A percentile compares a stretch with the other conserved stretches of the same genome.
These are phyloP conservation scores for Drosophila nr. medialis DNA, from an alignment of 2,888 invertebrate species.

Conservation along the genomic window DNA sequence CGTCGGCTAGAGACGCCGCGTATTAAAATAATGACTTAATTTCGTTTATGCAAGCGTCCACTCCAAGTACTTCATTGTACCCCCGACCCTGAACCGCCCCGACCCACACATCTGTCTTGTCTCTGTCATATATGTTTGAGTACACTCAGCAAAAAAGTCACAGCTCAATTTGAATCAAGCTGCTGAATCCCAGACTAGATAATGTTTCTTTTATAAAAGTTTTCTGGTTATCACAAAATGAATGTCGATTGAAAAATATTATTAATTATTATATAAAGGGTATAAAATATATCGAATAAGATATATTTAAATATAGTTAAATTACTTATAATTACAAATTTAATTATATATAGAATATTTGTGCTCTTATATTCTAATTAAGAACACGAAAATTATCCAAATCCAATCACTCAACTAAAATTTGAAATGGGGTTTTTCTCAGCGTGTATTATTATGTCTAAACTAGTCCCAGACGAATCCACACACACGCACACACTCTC, in stretches of 20 bases:
- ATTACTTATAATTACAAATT: accelerated
- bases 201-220: not conserved
- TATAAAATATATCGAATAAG: not conserved
- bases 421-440: not conserved
- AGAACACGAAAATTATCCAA: not conserved
- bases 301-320: not conserved
- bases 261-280: not conserved
- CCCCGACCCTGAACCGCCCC: not conserved
- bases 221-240: not conserved
- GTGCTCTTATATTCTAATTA: not conserved
- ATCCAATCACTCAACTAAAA: too few species aligned
- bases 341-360: not conserved
- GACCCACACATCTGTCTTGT: slow-evolving; percentile 35
- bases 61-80: slow-evolving; percentile 15
- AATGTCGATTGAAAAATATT: not conserved
- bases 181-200: not conserved
- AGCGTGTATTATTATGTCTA: not conserved
- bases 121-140: slow-evolving; percentile 18
- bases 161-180: not conserved
- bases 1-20: slow-evolving; percentile 55
- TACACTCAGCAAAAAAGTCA: slow-evolving; percentile 1
- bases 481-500: not conserved
- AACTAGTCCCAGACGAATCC: slow-evolving; percentile 34
- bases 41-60: slow-evolving; percentile 72
- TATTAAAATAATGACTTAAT: slow-evolving; percentile 83